Base-by-base conservation (phyloP, 2,888 invertebrate species). In the Pardosa pseudoannulata region DNA sequence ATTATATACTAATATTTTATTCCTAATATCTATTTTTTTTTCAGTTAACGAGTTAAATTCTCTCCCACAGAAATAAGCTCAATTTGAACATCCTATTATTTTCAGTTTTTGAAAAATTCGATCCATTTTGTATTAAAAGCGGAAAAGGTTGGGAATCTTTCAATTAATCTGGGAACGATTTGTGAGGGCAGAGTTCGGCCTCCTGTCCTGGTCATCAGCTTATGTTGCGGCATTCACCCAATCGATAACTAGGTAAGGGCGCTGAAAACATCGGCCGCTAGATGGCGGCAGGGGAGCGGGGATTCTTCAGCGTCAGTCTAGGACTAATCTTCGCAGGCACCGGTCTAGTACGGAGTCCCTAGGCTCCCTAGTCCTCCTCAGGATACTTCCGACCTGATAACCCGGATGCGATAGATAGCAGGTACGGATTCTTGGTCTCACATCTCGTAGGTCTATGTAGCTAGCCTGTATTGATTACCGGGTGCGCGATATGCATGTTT, bases 341-440 rank as follows among this genome's bases (percentile, higher is more conserved):
- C 46, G 79, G 64, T 41, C 62, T 41, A 75, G 71, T 29, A 39
- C 50, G 74, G 86, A 79, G 73, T 74, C 79, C 68, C 68, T 75
- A 31, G 86, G 64, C 74, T 74, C 86, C 78, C 46, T 27, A 41
- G 72, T 83, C 74, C 71, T 74, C 79, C 75, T 64, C 74, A 70
- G 79, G 79, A 79, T 72, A 79, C 64, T 80, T 80, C 79, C 75
- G 62, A 68, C 72, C 75, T 62, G 74, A 74, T 74, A 50, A 71
- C 75, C 79, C 86, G 83, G 83, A 83, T 83, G 83, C 83, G 78
- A 83, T 83, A 83, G 83, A 83, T 83, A 83, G 83, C 83, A 83
- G 83, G 83, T 83, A 83, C 72, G 81, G 74, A 78, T 76, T 67
- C 67, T 23, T 56, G 23, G 23, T 56, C 56, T 56, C 81, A 41